These are phyloP conservation scores for Charaxes varanes DNA, from an alignment of 1,140 invertebrate genomes.

Conservation along the genomic window DNA sequence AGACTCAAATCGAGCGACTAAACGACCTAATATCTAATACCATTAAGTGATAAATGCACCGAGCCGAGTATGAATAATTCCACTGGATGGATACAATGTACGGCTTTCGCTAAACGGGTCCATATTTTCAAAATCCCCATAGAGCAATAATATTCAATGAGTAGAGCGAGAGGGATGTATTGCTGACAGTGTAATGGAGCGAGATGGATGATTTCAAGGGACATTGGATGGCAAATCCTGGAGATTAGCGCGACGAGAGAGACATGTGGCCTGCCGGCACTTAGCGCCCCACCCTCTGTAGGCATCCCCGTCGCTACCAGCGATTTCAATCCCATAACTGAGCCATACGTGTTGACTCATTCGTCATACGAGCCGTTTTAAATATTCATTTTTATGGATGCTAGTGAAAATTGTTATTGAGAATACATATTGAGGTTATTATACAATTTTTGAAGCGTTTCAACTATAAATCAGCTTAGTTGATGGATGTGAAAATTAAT, in stretches of 20 bases:
- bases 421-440: too few relatives aligned
- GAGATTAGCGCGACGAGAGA: constrained; percentile 70
- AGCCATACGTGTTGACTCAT: constrained; percentile 17
- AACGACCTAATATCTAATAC: constrained; percentile 68
- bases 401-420: too few relatives aligned
- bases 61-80: constrained; percentile 69
- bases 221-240: constrained; percentile 65
- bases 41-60: constrained; percentile 73
- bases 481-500: too few relatives aligned
- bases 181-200: constrained; percentile 28
- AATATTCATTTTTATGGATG: constrained; percentile 15
- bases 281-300: constrained; percentile 47
- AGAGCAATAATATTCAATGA: constrained; percentile 75
- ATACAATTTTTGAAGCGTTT: not conserved
- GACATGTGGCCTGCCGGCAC: constrained; percentile 70
- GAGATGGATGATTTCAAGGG: constrained; percentile 43
- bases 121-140: constrained; percentile 75
- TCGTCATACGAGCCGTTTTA: constrained; percentile 13
- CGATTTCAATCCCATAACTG: constrained; percentile 24
- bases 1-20: constrained; percentile 66
- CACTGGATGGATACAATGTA: constrained; percentile 68
- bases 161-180: constrained; percentile 53
- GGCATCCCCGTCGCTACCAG: constrained; percentile 24
- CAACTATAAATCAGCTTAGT: too few relatives aligned
- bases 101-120: constrained; percentile 70